Evolutionary conservation across 2,888 invertebrate species (phyloP).

Genomic region (Calameuta filiformis): DNA sequence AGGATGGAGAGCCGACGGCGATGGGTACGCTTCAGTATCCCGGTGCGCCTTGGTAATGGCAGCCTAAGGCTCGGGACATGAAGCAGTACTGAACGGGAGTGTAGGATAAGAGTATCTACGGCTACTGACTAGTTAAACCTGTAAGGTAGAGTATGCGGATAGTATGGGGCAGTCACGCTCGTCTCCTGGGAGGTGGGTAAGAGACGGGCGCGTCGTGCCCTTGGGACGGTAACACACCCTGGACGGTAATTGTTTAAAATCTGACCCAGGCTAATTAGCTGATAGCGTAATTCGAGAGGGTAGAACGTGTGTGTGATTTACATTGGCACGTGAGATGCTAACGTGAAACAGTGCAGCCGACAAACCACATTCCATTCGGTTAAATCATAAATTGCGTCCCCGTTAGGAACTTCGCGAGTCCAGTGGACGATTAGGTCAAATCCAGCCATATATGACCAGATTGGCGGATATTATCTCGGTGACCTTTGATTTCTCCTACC

Average conservation of each 20-base stretch:
- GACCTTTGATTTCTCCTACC: slow-evolving; percentile 49
- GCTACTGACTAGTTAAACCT: background rate
- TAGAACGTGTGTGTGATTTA: slow-evolving; percentile 6
- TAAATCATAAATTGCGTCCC: background rate
- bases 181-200: slow-evolving; percentile 37
- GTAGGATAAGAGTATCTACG: background rate
- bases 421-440: background rate
- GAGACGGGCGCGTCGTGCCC: slow-evolving; percentile 56
- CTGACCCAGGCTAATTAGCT: slow-evolving; percentile 50
- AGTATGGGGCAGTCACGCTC: slow-evolving; percentile 39
- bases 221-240: slow-evolving; percentile 49
- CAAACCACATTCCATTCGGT: background rate
- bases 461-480: background rate
- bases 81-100: background rate
- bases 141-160: background rate
- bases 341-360: background rate
- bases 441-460: background rate
- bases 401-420: background rate
- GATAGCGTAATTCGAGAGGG: slow-evolving; percentile 30
- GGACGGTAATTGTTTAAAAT: slow-evolving; percentile 54
- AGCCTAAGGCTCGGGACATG: background rate
- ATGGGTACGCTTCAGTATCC: background rate
- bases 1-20: slow-evolving; percentile 15
- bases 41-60: background rate
- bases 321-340: background rate